phyloP scores from a whole-genome alignment of 2,113 vertebrate species.

The Pelusios castaneus region DNA sequence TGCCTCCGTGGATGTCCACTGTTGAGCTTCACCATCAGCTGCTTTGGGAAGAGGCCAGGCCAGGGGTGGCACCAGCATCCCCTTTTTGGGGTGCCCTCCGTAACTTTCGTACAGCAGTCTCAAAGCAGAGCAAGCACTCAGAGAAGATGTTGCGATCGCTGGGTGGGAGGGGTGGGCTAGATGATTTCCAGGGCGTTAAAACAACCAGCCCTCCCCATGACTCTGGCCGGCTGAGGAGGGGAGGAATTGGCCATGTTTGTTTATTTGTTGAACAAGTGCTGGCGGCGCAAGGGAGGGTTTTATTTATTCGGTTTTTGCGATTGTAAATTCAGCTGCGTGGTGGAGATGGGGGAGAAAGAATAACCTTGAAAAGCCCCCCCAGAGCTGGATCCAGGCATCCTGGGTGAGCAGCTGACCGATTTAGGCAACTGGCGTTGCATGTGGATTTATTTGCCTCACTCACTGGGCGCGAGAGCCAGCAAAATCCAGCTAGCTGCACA shows the following conservation, averaged over 20 bases:
- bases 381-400: too few species aligned
- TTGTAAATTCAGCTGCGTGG: background rate
- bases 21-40: too few species aligned
- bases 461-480: background rate
- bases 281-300: background rate
- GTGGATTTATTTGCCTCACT: background rate
- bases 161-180: too few species aligned
- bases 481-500: background rate
- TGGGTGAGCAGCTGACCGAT: background rate
- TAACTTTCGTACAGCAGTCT: background rate
- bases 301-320: background rate
- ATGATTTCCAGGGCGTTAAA: background rate
- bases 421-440: background rate
- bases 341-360: background rate
- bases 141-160: background rate
- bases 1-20: accelerated
- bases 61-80: background rate
- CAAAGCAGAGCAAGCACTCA: background rate
- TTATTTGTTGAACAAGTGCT: slow-evolving; percentile 39
- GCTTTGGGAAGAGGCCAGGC: background rate
- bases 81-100: background rate
- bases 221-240: background rate
- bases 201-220: background rate
- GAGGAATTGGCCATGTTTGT: background rate
- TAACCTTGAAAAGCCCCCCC: background rate